Conservation (phyloP, 2,113 vertebrate genomes). For the Donacobius atricapilla region DNA sequence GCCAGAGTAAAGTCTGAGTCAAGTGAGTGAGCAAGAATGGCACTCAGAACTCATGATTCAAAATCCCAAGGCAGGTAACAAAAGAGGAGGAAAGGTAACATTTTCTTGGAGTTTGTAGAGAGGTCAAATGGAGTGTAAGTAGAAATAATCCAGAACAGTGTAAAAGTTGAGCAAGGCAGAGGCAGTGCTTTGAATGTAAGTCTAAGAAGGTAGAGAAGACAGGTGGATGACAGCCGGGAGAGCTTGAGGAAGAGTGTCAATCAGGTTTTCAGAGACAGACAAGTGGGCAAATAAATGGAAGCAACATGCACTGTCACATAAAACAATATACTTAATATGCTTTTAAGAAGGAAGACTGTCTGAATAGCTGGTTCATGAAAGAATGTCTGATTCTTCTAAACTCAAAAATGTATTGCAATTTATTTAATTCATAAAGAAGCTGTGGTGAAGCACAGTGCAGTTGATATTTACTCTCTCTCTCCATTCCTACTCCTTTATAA, state of each 20-base stretch:
- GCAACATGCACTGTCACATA: neutral
- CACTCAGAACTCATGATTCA: neutral
- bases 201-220: neutral
- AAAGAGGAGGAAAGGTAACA: neutral
- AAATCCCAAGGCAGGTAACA: neutral
- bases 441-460: neutral
- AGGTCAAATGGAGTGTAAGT: neutral
- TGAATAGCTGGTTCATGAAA: neutral
- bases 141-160: neutral
- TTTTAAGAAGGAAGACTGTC: neutral
- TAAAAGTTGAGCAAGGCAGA: neutral
- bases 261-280: neutral
- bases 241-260: neutral
- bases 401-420: neutral
- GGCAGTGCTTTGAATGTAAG: neutral
- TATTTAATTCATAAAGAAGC: constrained; percentile 10
- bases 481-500: neutral
- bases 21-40: neutral
- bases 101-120: neutral
- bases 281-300: neutral
- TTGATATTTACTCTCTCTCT: neutral
- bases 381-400: neutral
- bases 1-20: neutral
- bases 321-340: neutral
- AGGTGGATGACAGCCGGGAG: neutral